A percentile compares a stretch with the other conserved stretches of the same genome.
Evolutionary conservation across 2,888 invertebrate species (phyloP).

Genomic region (Phyto melanocephala): DNA sequence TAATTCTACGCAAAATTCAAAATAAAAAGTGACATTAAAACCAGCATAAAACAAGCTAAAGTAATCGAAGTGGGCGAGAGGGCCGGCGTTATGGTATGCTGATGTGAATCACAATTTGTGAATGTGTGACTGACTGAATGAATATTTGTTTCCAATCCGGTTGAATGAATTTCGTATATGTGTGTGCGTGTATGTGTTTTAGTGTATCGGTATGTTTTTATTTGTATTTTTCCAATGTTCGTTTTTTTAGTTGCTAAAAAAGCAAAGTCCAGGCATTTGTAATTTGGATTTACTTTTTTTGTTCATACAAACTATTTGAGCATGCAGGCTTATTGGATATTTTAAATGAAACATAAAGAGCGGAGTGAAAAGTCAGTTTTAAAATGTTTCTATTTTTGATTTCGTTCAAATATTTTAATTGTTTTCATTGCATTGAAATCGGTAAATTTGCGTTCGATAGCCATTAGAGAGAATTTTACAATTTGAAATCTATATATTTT

Average conservation of each 20-base stretch:
- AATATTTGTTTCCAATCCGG: constrained; percentile 24
- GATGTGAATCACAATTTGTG: constrained; percentile 23
- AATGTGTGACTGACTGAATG: constrained; percentile 26
- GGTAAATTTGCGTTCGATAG: constrained; percentile 5
- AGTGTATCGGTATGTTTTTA: constrained; percentile 1
- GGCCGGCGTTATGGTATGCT: neutral
- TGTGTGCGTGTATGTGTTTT: neutral
- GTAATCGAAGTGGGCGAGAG: neutral
- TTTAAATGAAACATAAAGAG: constrained; percentile 10
- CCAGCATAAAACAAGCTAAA: neutral
- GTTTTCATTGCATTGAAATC: constrained; percentile 26
- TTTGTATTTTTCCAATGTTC: constrained; percentile 26
- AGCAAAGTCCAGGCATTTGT: constrained; percentile 20
- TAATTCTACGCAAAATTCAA: constrained; percentile 24
- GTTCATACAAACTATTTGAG: neutral
- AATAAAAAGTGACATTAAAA: constrained; percentile 30
- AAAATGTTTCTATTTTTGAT: constrained; percentile 23
- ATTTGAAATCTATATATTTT: neutral
- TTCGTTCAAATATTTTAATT: constrained; percentile 21
- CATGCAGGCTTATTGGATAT: constrained; percentile 29
- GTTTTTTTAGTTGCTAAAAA: neutral
- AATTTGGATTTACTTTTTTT: constrained; percentile 24
- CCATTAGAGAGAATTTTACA: constrained; percentile 2
- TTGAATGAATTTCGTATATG: constrained; percentile 31
- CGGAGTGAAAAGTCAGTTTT: constrained; percentile 16